phyloP scores from a whole-genome alignment of 1,140 invertebrate species.

The Liolophura sinensis region DNA sequence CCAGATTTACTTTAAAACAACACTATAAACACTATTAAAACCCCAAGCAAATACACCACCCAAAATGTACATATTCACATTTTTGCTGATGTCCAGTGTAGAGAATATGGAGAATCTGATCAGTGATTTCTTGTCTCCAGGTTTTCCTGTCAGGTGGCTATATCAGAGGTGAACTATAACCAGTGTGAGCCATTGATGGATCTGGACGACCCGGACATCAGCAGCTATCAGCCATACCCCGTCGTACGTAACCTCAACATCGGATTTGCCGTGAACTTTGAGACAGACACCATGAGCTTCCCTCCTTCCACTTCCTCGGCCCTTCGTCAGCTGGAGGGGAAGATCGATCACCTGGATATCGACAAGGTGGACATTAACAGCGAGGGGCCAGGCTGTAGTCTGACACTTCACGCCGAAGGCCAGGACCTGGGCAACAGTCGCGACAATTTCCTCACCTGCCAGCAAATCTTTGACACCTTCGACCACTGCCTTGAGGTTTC shows the following conservation, averaged over 20 bases:
- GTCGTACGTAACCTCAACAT: constrained; percentile 65
- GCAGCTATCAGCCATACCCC: constrained; percentile 10
- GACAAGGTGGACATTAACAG: constrained; percentile 33
- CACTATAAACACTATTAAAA: background rate
- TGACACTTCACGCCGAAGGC: background rate
- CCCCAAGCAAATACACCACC: background rate
- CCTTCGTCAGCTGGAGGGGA: constrained; percentile 13
- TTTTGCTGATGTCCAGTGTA: too few species aligned
- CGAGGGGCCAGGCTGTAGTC: constrained; percentile 18
- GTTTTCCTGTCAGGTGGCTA: constrained; percentile 70
- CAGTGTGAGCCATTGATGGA: constrained; percentile 52
- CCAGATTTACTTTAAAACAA: background rate
- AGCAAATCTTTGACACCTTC: constrained; percentile 71
- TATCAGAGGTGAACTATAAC: constrained; percentile 66
- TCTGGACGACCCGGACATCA: constrained; percentile 2
- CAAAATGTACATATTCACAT: too few species aligned
- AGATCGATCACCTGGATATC: constrained; percentile 25
- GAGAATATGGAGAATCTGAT: background rate
- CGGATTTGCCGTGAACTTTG: constrained; percentile 69
- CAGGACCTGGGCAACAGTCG: constrained; percentile 18
- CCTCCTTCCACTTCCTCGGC: constrained; percentile 6
- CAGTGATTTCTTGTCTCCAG: constrained; percentile 26
- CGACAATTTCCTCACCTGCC: constrained; percentile 49
- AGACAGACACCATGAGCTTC: constrained; percentile 15
- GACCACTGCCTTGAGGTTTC: constrained; percentile 84